These are phyloP conservation scores for Cervus canadensis DNA, from an alignment of 2,113 vertebrate genomes.

Conservation along the genomic window DNA sequence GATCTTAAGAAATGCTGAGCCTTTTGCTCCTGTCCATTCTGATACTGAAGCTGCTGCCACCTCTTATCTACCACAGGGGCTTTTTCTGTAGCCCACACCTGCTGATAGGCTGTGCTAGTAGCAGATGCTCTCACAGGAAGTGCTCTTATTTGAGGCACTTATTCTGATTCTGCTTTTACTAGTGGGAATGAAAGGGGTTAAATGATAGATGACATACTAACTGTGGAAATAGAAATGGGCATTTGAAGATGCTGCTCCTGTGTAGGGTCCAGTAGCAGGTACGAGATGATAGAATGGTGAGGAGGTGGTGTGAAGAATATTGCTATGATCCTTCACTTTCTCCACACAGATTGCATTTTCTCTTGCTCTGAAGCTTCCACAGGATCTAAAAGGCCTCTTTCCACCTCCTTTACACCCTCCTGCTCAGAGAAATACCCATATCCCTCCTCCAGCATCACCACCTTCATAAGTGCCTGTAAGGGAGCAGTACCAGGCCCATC, in stretches of 20 bases:
- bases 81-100: not conserved
- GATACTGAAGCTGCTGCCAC: not conserved
- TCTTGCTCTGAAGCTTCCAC: not conserved
- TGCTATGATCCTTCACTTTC: not conserved
- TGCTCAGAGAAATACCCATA: not conserved
- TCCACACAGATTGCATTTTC: not conserved
- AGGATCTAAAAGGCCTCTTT: not conserved
- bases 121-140: not conserved
- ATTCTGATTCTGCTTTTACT: slow-evolving; percentile 4
- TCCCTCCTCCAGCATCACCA: not conserved
- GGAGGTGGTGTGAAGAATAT: not conserved
- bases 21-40: not conserved
- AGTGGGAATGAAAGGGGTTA: not conserved
- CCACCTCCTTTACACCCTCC: not conserved
- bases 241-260: not conserved
- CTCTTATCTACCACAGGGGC: not conserved
- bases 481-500: not conserved
- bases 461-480: not conserved
- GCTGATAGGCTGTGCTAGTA: not conserved
- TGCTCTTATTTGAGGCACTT: not conserved
- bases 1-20: not conserved
- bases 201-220: not conserved
- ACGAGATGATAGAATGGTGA: not conserved
- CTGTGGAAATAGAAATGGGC: not conserved
- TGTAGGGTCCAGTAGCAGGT: not conserved